These are phyloP conservation scores for Leptinotarsa peninsularis DNA, from an alignment of 2,888 invertebrate species.

Conservation along the genomic window DNA sequence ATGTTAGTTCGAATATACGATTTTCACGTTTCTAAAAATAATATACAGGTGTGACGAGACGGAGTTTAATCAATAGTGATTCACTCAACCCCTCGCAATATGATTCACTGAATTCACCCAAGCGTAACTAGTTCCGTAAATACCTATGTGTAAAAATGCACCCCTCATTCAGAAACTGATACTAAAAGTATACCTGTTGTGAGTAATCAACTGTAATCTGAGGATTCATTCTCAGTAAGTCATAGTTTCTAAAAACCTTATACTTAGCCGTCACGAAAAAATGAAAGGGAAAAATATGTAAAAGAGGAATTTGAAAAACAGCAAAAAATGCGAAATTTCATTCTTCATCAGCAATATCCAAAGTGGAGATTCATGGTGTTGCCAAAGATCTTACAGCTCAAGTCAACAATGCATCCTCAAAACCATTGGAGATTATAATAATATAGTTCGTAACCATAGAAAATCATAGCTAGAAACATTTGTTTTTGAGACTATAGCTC, in stretches of 20 bases:
- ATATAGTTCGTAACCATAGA: too few species aligned
- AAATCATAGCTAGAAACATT: too few species aligned
- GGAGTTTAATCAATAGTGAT: constrained; percentile 42
- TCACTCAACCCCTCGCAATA: constrained; percentile 39
- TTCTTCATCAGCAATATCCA: too few species aligned
- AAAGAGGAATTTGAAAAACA: too few species aligned
- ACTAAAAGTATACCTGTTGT: constrained; percentile 12
- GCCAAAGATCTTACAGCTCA: too few species aligned
- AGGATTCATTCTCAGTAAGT: neutral
- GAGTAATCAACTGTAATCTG: neutral
- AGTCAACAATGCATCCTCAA: too few species aligned
- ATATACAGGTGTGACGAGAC: constrained; percentile 23
- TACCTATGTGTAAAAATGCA: constrained; percentile 22
- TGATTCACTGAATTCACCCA: constrained; percentile 42
- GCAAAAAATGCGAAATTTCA: too few species aligned
- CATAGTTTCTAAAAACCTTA: neutral
- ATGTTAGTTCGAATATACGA: neutral
- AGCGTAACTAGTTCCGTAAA: constrained; percentile 33
- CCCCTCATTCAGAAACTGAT: neutral
- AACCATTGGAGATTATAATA: too few species aligned
- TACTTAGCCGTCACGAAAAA: too few species aligned
- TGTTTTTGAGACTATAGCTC: too few species aligned
- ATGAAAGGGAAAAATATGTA: too few species aligned
- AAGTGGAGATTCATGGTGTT: too few species aligned
- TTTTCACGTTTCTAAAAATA: constrained; percentile 11